Percentiles rank a stretch among this genome's conserved stretches.
These are phyloP conservation scores for Bryconaethiops microstoma DNA, from an alignment of 2,797 vertebrate genomes.

Conservation along the genomic window DNA sequence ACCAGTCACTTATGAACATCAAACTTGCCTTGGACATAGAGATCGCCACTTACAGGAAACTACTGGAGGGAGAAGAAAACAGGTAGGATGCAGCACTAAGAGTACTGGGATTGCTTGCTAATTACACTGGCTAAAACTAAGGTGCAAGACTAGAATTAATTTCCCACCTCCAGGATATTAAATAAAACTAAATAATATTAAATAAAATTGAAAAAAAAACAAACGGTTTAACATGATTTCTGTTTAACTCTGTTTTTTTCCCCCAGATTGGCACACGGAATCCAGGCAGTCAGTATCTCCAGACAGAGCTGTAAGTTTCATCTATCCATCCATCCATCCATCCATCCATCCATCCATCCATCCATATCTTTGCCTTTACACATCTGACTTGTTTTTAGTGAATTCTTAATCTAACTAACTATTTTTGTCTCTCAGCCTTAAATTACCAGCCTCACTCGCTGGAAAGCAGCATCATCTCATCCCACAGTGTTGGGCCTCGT, in stretches of 20 bases:
- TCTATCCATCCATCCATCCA: no score
- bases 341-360: no score
- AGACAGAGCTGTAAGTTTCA: slow-evolving; percentile 71
- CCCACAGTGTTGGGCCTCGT: not conserved
- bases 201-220: no score
- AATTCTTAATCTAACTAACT: not conserved
- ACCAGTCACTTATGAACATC: slow-evolving; percentile 90
- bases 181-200: no score
- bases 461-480: slow-evolving; percentile 32
- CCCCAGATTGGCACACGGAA: slow-evolving; percentile 69
- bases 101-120: not conserved
- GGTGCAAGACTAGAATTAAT: no score
- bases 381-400: not conserved
- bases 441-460: slow-evolving; percentile 22
- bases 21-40: slow-evolving; percentile 94
- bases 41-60: slow-evolving; percentile 82
- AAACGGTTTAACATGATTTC: no score
- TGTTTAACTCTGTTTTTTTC: not conserved
- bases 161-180: no score
- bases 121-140: not conserved
- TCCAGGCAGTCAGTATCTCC: slow-evolving; percentile 69
- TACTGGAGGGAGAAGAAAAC: slow-evolving; percentile 81
- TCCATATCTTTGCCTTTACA: not conserved
- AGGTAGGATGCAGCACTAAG: slow-evolving; percentile 58
- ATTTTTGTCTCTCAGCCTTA: not conserved